Base-by-base conservation (phyloP, 2,888 invertebrate species). In the Melinaea menophilus region DNA sequence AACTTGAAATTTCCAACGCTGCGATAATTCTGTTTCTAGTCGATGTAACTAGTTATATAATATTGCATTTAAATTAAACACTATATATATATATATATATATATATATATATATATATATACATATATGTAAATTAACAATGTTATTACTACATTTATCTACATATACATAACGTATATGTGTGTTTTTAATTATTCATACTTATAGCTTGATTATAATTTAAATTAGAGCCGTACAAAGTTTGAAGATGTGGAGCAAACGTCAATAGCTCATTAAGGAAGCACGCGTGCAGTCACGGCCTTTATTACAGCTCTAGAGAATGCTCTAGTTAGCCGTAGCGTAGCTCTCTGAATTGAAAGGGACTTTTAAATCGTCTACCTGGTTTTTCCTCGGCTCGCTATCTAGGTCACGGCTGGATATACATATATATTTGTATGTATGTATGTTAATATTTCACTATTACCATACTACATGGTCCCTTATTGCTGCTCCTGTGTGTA, bases 341-440 rank as follows among this genome's bases (percentile, higher is more conserved):
- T 22, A 45, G 61, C 46, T 33, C 51, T 59, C 61, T 61, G 54
- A 57, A 67, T 59, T 45, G 60, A 58, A 60, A 58, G 61, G 55
- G 51, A 58, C 60, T 59, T 64, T 69, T 61, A 59, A 63, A 59
- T 13, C 55, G 55, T 56, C 62, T 60, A 55, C 62, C 60, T 51
- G 63, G 63, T 63, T 63, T 65, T 58, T 67, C 59, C 65, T 67
- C 63, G 61, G 63, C 41, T 46, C 55, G 41, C 33, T 55, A 67
- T 64, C 55, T 69, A 55, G 69, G 65, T 68, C 65, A 68, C 61
- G 65, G 65, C 59, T 64, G 64, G 58, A 59, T 58, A 62, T 62
- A 60, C 37, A 51, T 64, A 58, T 22, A 51, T 64, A 58, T n/a
- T n/a, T n/a, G n/a, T 63, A 57, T 59, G 47, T 56, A 51, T 64